Conservation (phyloP, 2,797 vertebrate genomes). For the Pempheris klunzingeri region DNA sequence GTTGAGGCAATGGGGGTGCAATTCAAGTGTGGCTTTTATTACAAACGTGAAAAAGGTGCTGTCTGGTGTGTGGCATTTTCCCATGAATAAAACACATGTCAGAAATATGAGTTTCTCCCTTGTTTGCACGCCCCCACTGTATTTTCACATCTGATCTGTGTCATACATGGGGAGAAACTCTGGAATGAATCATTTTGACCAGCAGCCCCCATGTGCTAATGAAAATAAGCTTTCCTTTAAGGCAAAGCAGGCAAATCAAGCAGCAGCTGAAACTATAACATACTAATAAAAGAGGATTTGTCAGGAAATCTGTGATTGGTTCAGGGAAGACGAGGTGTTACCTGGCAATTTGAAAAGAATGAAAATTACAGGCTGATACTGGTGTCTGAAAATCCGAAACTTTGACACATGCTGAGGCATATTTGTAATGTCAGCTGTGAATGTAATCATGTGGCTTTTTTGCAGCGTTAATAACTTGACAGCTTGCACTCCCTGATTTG, state of each 20-base stretch:
- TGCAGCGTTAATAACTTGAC: too few relatives aligned
- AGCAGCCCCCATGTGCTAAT: not conserved
- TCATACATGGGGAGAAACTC: not conserved
- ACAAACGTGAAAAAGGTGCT: too few relatives aligned
- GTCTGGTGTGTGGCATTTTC: too few relatives aligned
- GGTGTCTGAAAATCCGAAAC: not conserved
- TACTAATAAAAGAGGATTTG: conserved; percentile 16
- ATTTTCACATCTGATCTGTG: not conserved
- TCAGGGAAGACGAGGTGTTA: not conserved
- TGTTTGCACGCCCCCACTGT: not conserved
- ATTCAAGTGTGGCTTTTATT: too few relatives aligned
- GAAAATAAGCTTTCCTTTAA: not conserved
- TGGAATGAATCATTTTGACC: not conserved
- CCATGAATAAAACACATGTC: not conserved
- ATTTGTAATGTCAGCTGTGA: not conserved
- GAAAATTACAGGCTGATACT: not conserved
- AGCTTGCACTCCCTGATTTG: too few relatives aligned
- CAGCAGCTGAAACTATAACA: conserved; percentile 3
- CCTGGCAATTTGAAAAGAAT: not conserved
- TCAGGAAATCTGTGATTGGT: not conserved
- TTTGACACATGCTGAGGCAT: not conserved
- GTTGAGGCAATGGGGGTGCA: too few relatives aligned
- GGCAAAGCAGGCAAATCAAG: not conserved
- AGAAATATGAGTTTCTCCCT: too few relatives aligned
- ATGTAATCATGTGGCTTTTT: not conserved